Conservation (phyloP, 1,140 invertebrate species). For the Chlorops oryzae region DNA sequence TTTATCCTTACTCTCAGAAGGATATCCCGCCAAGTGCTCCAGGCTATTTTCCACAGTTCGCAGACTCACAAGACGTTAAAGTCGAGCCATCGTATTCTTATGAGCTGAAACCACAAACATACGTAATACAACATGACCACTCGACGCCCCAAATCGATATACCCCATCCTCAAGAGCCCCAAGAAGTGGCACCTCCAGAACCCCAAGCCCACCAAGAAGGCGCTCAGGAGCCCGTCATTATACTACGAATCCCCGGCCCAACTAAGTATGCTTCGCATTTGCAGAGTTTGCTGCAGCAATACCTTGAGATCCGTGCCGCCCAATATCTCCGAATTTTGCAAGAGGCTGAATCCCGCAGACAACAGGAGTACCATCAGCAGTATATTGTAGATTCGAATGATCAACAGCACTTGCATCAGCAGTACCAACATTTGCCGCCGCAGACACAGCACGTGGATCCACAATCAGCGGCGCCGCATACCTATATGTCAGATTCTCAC, state of each 20-base stretch:
- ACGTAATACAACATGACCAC: conserved; percentile 8
- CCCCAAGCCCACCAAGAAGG: conserved; percentile 1
- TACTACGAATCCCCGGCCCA: conserved; percentile 41
- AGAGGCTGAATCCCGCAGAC: conserved; percentile 33
- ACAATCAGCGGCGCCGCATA: conserved; percentile 20
- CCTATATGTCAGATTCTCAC: too few relatives aligned
- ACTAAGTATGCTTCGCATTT: conserved; percentile 44
- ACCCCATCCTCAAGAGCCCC: conserved; percentile 21
- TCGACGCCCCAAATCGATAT: conserved; percentile 34
- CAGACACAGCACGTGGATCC: not conserved
- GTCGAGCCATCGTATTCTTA: conserved; percentile 46
- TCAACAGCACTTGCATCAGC: conserved; percentile 13
- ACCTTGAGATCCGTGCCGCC: conserved; percentile 43
- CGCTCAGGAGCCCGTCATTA: conserved; percentile 43
- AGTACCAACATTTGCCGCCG: not conserved
- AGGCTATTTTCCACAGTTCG: not conserved
- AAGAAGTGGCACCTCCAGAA: conserved; percentile 1
- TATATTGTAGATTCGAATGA: too few relatives aligned
- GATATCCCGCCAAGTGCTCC: not conserved
- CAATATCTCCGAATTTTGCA: conserved; percentile 40
- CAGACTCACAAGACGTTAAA: conserved; percentile 21
- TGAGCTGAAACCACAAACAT: conserved; percentile 40
- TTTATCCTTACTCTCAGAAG: conserved; percentile 28
- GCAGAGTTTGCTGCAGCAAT: conserved; percentile 43
- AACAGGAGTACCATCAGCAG: conserved; percentile 26